phyloP scores from a whole-genome alignment of 2,888 invertebrate species.

The Cosmia trapezina region DNA sequence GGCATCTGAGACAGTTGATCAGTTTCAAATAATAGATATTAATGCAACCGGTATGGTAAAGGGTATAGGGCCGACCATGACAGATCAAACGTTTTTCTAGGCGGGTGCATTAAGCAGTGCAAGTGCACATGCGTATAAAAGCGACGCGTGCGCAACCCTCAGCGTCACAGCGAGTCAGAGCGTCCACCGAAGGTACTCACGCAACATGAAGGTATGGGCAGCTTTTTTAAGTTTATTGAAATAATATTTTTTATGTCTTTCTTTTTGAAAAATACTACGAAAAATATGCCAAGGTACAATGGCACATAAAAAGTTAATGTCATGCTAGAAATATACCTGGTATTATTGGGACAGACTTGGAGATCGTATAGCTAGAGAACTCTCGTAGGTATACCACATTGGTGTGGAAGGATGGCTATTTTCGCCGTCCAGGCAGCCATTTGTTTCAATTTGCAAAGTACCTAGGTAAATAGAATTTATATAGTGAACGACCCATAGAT shows the following conservation, averaged over 20 bases:
- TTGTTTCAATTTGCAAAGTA: background rate
- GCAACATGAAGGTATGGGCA: constrained; percentile 84
- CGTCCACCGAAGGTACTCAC: constrained; percentile 75
- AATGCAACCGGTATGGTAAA: constrained; percentile 74
- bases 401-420: background rate
- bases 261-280: background rate
- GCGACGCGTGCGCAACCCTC: constrained; percentile 76
- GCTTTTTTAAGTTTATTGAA: constrained; percentile 10
- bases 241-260: background rate
- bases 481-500: background rate
- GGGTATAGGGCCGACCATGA: constrained; percentile 78
- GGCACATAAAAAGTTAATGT: too few relatives aligned
- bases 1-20: constrained; percentile 52
- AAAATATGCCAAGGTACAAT: too few relatives aligned
- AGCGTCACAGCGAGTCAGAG: constrained; percentile 78
- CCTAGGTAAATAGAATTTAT: too few relatives aligned
- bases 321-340: background rate
- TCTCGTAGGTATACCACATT: too few relatives aligned
- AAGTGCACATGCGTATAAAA: constrained; percentile 80
- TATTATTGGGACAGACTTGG: background rate
- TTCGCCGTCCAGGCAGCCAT: background rate
- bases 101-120: constrained; percentile 70
- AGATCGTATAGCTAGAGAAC: background rate
- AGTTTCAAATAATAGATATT: constrained; percentile 61
- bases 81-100: constrained; percentile 78